Percentiles rank a stretch among this genome's conserved stretches.
Conservation (phyloP, 2,113 vertebrate genomes). For the Melanerpes formicivorus region DNA sequence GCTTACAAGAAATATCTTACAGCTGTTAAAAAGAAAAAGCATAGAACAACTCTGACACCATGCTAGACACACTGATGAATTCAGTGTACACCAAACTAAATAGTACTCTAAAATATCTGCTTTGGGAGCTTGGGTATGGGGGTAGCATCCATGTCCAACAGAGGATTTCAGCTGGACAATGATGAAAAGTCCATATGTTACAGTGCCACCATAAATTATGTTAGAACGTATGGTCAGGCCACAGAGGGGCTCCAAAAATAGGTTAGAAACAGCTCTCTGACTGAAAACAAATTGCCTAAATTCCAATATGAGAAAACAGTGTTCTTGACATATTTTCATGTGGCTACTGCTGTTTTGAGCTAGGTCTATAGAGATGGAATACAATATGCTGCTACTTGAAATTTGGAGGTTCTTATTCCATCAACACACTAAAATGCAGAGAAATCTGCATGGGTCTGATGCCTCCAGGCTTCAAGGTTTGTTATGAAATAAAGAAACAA, state of each 20-base stretch:
- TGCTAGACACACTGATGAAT: conserved; percentile 8
- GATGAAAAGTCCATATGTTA: conserved; percentile 89
- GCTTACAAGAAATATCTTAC: background rate
- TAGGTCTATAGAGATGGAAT: conserved; percentile 70
- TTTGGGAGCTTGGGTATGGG: background rate
- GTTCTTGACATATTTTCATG: conserved; percentile 84
- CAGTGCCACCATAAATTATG: conserved; percentile 86
- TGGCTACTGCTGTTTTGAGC: conserved; percentile 67
- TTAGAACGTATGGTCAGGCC: conserved; percentile 82
- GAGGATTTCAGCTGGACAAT: conserved; percentile 83
- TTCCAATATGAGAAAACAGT: conserved; percentile 81
- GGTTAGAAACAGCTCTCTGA: conserved; percentile 80
- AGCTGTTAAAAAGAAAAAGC: background rate
- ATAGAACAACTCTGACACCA: background rate
- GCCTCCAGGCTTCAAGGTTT: conserved; percentile 74
- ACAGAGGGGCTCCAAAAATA: conserved; percentile 88
- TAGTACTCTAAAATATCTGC: background rate
- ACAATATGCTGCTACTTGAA: conserved; percentile 67
- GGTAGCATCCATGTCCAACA: conserved; percentile 64
- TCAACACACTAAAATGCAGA: conserved; percentile 67
- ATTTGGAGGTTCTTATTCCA: conserved; percentile 71
- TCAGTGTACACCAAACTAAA: background rate
- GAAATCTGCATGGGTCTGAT: conserved; percentile 76
- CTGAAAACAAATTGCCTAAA: conserved; percentile 88
- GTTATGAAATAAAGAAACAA: conserved; percentile 72